phyloP scores from a whole-genome alignment of 2,888 invertebrate genomes.

The Gibbula magus region DNA sequence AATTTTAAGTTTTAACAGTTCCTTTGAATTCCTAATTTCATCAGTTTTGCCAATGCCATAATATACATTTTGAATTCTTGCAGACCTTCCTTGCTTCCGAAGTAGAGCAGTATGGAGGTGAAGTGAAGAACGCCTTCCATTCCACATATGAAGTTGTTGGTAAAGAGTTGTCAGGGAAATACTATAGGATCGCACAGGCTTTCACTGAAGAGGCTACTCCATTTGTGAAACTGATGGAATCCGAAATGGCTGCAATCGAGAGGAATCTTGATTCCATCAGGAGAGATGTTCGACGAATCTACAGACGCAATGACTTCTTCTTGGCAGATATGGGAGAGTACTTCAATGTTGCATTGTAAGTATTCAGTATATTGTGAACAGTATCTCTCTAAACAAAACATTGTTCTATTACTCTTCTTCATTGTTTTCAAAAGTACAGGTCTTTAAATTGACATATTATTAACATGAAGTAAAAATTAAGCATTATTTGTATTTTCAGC shows the following conservation, averaged over 20 bases:
- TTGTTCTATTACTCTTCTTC: neutral
- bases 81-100: neutral
- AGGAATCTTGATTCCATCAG: slow-evolving; percentile 42
- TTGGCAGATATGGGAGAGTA: slow-evolving; percentile 46
- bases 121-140: slow-evolving; percentile 29
- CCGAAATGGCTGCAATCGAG: slow-evolving; percentile 43
- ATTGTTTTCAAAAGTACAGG: neutral
- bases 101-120: slow-evolving; percentile 35
- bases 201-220: slow-evolving; percentile 42
- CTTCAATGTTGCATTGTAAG: neutral
- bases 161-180: slow-evolving; percentile 50
- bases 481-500: neutral
- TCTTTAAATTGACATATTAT: neutral
- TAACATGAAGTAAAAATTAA: too few relatives aligned
- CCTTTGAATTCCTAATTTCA: neutral
- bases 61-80: neutral
- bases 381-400: too few relatives aligned
- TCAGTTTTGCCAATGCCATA: neutral
- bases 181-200: slow-evolving; percentile 26
- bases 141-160: slow-evolving; percentile 34
- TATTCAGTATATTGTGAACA: neutral
- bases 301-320: slow-evolving; percentile 55
- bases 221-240: slow-evolving; percentile 29
- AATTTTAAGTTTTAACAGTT: neutral
- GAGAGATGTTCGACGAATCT: slow-evolving; percentile 49